These are phyloP conservation scores for Poecilia velifera DNA, from an alignment of 2,797 vertebrate genomes.

Conservation along the genomic window DNA sequence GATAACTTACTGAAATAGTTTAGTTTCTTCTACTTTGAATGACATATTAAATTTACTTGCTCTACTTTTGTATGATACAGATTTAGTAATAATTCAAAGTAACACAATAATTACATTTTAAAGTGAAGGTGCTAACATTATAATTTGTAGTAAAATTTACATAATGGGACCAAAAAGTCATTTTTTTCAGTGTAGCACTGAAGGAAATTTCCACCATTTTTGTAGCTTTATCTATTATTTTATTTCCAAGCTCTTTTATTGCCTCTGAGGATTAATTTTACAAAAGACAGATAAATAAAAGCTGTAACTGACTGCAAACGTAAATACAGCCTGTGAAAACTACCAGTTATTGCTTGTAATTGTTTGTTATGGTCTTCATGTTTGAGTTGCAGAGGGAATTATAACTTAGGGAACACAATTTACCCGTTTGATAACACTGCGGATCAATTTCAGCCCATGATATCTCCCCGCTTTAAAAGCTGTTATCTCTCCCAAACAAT, in stretches of 20 bases:
- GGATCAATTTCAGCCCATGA: constrained; percentile 8
- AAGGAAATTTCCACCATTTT: background rate
- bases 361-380: background rate
- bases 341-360: background rate
- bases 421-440: constrained; percentile 4
- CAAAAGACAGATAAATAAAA: background rate
- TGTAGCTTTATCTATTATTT: background rate
- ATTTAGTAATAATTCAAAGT: too few relatives aligned
- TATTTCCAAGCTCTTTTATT: background rate
- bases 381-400: background rate
- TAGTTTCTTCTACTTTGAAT: too few relatives aligned
- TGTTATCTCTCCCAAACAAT: constrained; percentile 26
- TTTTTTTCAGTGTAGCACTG: too few relatives aligned
- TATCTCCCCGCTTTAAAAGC: background rate
- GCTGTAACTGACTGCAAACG: background rate
- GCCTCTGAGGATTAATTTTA: background rate
- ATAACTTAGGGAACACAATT: constrained; percentile 4
- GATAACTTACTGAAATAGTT: too few relatives aligned
- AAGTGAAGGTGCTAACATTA: too few relatives aligned
- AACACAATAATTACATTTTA: too few relatives aligned
- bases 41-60: too few relatives aligned
- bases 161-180: too few relatives aligned
- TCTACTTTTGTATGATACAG: too few relatives aligned
- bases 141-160: too few relatives aligned
- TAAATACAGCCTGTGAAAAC: background rate